phyloP scores from a whole-genome alignment of 2,888 invertebrate species.

The Psylliodes chrysocephalus region DNA sequence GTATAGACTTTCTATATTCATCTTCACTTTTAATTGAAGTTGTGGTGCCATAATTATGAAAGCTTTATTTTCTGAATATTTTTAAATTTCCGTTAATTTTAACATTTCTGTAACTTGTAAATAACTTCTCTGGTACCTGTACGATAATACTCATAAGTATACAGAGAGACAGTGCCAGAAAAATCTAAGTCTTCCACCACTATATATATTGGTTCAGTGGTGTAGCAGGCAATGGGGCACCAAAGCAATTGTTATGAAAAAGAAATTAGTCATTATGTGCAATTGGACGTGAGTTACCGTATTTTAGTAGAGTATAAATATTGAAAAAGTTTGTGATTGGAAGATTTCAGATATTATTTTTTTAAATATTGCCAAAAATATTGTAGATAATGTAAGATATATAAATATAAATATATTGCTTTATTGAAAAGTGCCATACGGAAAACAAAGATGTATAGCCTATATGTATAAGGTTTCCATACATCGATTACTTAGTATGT shows the following conservation, averaged over 20 bases:
- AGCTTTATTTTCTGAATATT: slow-evolving; percentile 25
- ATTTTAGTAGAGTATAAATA: slow-evolving; percentile 51
- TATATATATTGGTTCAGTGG: slow-evolving; percentile 56
- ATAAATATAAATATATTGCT: slow-evolving; percentile 43
- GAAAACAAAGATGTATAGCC: slow-evolving; percentile 50
- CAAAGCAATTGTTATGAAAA: slow-evolving; percentile 56
- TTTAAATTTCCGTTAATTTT: slow-evolving; percentile 4
- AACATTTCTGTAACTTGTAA: slow-evolving; percentile 45
- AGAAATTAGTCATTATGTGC: slow-evolving; percentile 56
- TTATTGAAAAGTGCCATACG: slow-evolving; percentile 59
- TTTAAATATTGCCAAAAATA: slow-evolving; percentile 50
- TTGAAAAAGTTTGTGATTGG: slow-evolving; percentile 53
- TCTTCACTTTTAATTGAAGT: slow-evolving; percentile 13
- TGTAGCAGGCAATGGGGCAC: slow-evolving; percentile 62
- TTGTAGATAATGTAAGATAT: slow-evolving; percentile 54
- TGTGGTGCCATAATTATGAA: slow-evolving; percentile 26
- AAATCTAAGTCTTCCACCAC: slow-evolving; percentile 64
- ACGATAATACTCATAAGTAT: slow-evolving; percentile 61
- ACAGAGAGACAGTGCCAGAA: slow-evolving; percentile 60
- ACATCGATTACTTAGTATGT: slow-evolving; percentile 42
- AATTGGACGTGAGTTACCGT: slow-evolving; percentile 55
- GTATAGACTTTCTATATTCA: slow-evolving; percentile 7
- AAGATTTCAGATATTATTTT: slow-evolving; percentile 54
- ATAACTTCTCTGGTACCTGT: slow-evolving; percentile 64
- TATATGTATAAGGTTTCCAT: slow-evolving; percentile 45